These are phyloP conservation scores for Itoplectis maculator DNA, from an alignment of 2,888 invertebrate species.

Conservation along the genomic window DNA sequence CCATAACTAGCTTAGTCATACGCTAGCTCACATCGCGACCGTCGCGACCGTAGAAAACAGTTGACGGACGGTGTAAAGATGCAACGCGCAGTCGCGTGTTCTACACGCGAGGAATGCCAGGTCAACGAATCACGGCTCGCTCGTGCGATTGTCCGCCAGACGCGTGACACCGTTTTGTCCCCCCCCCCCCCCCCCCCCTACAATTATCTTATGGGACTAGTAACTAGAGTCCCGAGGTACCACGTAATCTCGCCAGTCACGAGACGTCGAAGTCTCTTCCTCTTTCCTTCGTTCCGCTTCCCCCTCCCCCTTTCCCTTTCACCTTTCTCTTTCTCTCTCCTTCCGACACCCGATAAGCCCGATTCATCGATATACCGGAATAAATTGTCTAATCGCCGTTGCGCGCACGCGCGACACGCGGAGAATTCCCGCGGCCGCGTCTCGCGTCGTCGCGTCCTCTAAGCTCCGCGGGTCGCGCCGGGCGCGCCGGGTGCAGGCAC, in stretches of 20 bases:
- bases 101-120: neutral
- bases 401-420: conserved; percentile 32
- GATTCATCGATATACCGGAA: conserved; percentile 51
- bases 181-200: too few species aligned
- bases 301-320: too few species aligned
- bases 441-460: conserved; percentile 23
- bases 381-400: conserved; percentile 53
- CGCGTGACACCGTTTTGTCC: conserved; percentile 9
- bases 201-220: conserved; percentile 11
- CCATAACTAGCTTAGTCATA: neutral
- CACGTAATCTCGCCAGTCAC: conserved; percentile 6
- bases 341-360: neutral
- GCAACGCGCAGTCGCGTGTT: neutral
- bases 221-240: conserved; percentile 2
- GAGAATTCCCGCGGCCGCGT: conserved; percentile 28
- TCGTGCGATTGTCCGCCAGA: neutral
- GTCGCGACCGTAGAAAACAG: neutral
- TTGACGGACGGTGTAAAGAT: neutral
- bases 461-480: conserved; percentile 42
- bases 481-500: conserved; percentile 12
- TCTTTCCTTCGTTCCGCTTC: neutral
- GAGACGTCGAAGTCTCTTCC: conserved; percentile 13
- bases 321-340: neutral
- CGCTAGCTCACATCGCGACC: too few species aligned
- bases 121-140: conserved; percentile 1